These are phyloP conservation scores for Piezodorus guildinii DNA, from an alignment of 1,140 invertebrate species.

Conservation along the genomic window DNA sequence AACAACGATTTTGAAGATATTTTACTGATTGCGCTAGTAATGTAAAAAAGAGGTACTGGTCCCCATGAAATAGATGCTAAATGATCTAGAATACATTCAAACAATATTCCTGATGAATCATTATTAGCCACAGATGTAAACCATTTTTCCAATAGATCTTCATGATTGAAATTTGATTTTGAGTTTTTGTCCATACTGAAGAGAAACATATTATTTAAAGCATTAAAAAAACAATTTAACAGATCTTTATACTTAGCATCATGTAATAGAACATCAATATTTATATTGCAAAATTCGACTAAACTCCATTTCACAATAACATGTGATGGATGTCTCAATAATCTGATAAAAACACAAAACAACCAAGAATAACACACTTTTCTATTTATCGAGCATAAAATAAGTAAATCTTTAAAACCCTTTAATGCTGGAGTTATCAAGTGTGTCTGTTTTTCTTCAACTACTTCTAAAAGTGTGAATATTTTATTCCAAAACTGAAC, in stretches of 20 bases:
- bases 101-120: not conserved
- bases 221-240: slow-evolving; percentile 28
- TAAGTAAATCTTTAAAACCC: slow-evolving; percentile 29
- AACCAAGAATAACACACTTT: slow-evolving; percentile 34
- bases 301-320: slow-evolving; percentile 37
- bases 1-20: not conserved
- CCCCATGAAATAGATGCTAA: slow-evolving; percentile 18
- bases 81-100: slow-evolving; percentile 16
- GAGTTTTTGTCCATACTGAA: not conserved
- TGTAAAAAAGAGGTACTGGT: slow-evolving; percentile 22
- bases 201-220: slow-evolving; percentile 19
- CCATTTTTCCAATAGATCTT: not conserved
- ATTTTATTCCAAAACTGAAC: slow-evolving; percentile 33
- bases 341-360: slow-evolving; percentile 34
- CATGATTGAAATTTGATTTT: not conserved
- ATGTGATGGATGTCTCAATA: slow-evolving; percentile 38
- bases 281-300: slow-evolving; percentile 27
- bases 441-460: slow-evolving; percentile 51
- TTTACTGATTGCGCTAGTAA: slow-evolving; percentile 8
- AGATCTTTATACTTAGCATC: slow-evolving; percentile 26
- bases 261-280: slow-evolving; percentile 20
- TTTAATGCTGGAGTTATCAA: slow-evolving; percentile 38
- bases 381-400: slow-evolving; percentile 26
- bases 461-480: slow-evolving; percentile 40
- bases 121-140: not conserved